Evolutionary conservation across 2,797 vertebrate species (phyloP).

Genomic region (Poeciliopsis paucimaculata): DNA sequence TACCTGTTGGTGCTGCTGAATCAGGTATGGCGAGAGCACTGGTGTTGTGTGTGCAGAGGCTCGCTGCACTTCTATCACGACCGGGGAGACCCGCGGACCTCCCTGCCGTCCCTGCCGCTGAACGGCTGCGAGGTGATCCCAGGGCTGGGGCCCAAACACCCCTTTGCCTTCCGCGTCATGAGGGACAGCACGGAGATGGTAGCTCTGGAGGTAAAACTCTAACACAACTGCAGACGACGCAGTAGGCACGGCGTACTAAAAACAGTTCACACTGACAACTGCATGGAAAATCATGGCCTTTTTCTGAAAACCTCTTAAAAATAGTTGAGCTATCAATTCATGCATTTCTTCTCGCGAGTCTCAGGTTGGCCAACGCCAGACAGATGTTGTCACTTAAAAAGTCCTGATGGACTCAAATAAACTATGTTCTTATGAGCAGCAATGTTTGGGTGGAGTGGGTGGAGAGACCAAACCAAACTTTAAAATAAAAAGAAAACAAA

Average conservation of each 20-base stretch:
- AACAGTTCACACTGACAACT: background rate
- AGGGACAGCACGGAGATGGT: constrained; percentile 83
- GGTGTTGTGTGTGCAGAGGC: constrained; percentile 90
- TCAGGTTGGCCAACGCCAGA: background rate
- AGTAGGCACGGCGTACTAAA: background rate
- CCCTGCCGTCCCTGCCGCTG: constrained; percentile 85
- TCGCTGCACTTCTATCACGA: constrained; percentile 92
- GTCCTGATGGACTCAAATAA: constrained; percentile 18
- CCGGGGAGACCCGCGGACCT: constrained; percentile 83
- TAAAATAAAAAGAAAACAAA: background rate
- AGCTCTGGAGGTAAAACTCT: constrained; percentile 86
- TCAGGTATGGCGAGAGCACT: constrained; percentile 94
- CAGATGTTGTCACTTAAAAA: constrained; percentile 21
- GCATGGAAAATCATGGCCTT: background rate
- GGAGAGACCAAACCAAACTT: constrained; percentile 21
- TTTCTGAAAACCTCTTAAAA: background rate
- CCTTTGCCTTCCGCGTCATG: constrained; percentile 93
- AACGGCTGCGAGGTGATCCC: constrained; percentile 89
- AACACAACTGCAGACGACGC: background rate
- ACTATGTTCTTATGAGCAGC: constrained; percentile 8
- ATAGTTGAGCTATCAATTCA: background rate
- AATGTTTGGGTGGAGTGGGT: constrained; percentile 15
- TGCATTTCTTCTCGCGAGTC: background rate
- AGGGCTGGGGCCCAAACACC: constrained; percentile 93
- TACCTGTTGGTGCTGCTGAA: constrained; percentile 89